Evolutionary conservation across 1,140 invertebrate species (phyloP), one percentile per base, ranked within the genome.

Genomic region (Argopecten irradians): DNA sequence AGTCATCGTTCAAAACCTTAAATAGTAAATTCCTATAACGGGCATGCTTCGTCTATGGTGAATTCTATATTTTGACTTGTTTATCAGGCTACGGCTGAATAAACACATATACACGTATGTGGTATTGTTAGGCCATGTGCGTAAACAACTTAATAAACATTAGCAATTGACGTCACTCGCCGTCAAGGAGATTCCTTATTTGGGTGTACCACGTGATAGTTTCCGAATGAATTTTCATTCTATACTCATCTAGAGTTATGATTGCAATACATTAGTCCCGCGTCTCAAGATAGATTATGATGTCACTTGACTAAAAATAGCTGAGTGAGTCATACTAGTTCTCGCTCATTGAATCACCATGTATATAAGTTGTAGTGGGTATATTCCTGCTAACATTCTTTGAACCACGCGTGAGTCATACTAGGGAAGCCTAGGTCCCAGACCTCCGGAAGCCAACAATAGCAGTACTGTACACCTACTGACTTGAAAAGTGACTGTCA

Each of bases 131-230:
- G 55, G 55, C 55, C 55, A 71, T 71, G 55, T 71, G 55, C 55
- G 55, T 71, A 71, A 71, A 71, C 55, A 71, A 71, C 55, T 71
- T 71, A 71, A 71, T 71, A 71, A 71, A 71, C 55, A 71, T 71
- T 71, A 71, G 55, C 55, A 71, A n/a, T 71, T 71, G 55, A 71
- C 55, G 55, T 71, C 55, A 71, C 55, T 71, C 55, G 55, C 55
- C 55, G 55, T 71, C 55, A 71, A 71, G 55, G 55, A 28, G 55
- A 71, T 71, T 71, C 55, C 55, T 71, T 71, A 71, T 71, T 71
- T 71, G 55, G 55, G 16, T 71, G 55, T 71, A 16, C 16, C 55
- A 71, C n/a, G 55, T 71, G 55, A 71, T 28, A 71, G 1, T 71
- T 71, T 71, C 55, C 55, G 55, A 71, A 71, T 71, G 55, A 71